Conservation (phyloP, 2,113 vertebrate genomes). For the Dinomys branickii region DNA sequence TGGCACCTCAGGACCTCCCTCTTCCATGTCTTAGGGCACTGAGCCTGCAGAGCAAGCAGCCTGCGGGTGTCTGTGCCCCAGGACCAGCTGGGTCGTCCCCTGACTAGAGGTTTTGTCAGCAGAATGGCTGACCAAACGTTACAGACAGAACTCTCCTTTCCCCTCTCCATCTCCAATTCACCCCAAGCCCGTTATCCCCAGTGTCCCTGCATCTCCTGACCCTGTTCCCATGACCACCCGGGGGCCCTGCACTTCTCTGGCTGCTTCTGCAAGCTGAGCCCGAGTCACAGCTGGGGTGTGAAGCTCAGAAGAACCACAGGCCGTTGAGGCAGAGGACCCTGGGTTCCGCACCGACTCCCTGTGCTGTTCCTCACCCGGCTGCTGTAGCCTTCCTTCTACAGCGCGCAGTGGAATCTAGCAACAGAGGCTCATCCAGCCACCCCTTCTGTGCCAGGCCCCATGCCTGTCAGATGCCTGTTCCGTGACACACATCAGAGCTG, state of each 20-base stretch:
- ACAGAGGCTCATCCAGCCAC: background rate
- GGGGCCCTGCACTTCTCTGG: background rate
- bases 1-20: rapidly evolving
- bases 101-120: background rate
- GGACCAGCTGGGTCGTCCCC: background rate
- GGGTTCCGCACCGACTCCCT: background rate
- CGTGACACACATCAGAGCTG: rapidly evolving
- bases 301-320: background rate
- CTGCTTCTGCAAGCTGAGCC: background rate
- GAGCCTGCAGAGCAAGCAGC: background rate
- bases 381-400: background rate
- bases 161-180: background rate
- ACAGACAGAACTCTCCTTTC: too few relatives aligned
- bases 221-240: background rate
- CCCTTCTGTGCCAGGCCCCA: background rate
- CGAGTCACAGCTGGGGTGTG: too few relatives aligned
- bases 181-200: background rate
- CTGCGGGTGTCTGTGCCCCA: background rate
- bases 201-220: background rate
- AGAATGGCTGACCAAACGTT: background rate
- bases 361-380: background rate
- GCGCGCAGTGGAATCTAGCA: background rate
- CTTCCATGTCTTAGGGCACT: background rate
- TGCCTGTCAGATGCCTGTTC: background rate
- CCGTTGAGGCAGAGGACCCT: background rate